Conservation (phyloP, 2,113 vertebrate genomes). For the Serinus canaria region DNA sequence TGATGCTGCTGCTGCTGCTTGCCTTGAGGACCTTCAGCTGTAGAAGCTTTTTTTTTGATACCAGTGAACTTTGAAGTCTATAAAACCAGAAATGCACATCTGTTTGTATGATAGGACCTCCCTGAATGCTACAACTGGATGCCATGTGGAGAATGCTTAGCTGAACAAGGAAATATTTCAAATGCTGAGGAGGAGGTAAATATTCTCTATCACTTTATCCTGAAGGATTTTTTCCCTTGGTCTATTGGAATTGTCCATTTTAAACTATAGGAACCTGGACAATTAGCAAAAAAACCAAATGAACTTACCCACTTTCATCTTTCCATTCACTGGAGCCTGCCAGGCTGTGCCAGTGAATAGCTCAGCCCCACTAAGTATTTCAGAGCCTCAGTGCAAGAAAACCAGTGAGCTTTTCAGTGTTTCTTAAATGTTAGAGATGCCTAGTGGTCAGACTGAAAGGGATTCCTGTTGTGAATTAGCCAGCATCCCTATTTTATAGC, state of each 20-base stretch:
- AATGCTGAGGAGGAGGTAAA: not conserved
- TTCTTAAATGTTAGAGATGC: not conserved
- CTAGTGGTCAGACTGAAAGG: not conserved
- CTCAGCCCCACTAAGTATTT: not conserved
- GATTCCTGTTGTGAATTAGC: not conserved
- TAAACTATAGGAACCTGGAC: not conserved
- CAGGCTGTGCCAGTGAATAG: not conserved
- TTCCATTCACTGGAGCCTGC: not conserved
- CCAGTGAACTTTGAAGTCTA: not conserved
- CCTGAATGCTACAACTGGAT: not conserved
- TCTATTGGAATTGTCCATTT: not conserved
- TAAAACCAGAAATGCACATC: not conserved
- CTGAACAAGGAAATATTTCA: not conserved
- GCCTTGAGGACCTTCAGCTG: not conserved
- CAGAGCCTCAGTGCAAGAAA: not conserved
- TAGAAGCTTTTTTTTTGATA: not conserved
- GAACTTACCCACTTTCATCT: not conserved
- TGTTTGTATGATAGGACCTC: not conserved
- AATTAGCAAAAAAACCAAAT: not conserved
- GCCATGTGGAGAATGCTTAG: not conserved
- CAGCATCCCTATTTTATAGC: not conserved
- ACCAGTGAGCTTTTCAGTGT: not conserved
- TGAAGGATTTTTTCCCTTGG: not conserved
- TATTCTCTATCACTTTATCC: not conserved
- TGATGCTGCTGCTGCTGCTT: not conserved